Evolutionary conservation across 2,797 vertebrate species (phyloP).

Genomic region (Anabacerthia variegaticeps): DNA sequence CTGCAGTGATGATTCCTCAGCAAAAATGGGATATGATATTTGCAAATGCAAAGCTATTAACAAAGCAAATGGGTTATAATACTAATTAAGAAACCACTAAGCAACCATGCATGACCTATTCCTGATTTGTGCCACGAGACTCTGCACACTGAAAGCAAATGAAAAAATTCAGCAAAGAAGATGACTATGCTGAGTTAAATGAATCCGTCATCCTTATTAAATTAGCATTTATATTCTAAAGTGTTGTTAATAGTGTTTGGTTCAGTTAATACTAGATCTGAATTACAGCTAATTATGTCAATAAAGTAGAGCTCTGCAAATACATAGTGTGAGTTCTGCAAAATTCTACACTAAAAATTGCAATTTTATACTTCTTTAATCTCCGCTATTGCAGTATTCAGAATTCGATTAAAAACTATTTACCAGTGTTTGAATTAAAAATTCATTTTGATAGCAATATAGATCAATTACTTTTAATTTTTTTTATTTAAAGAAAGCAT

Average conservation of each 20-base stretch:
- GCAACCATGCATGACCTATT: constrained; percentile 11
- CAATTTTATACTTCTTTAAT: not conserved
- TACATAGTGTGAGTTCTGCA: not conserved
- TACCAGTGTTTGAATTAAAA: not conserved
- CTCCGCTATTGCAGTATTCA: not conserved
- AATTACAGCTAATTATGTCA: constrained; percentile 31
- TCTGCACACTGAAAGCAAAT: constrained; percentile 9
- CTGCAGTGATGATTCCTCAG: not conserved
- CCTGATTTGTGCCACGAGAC: constrained; percentile 7
- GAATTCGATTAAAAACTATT: not conserved
- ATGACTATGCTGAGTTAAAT: constrained; percentile 12
- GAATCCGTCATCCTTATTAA: constrained; percentile 16
- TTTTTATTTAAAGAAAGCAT: not conserved
- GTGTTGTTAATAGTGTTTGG: not conserved
- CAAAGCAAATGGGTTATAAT: constrained; percentile 35
- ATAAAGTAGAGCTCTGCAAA: constrained; percentile 7
- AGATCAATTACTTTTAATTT: not conserved
- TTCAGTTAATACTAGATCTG: not conserved
- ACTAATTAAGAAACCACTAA: constrained; percentile 44
- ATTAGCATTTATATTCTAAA: constrained; percentile 23
- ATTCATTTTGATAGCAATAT: not conserved
- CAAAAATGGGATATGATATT: not conserved
- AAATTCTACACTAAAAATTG: not conserved
- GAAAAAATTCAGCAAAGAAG: not conserved
- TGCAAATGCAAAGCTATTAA: constrained; percentile 50